Percentiles rank a stretch among this genome's conserved stretches.
Conservation (phyloP, 35 echinoderm and acorn worm species). For the Ophiothrix spiculata region DNA sequence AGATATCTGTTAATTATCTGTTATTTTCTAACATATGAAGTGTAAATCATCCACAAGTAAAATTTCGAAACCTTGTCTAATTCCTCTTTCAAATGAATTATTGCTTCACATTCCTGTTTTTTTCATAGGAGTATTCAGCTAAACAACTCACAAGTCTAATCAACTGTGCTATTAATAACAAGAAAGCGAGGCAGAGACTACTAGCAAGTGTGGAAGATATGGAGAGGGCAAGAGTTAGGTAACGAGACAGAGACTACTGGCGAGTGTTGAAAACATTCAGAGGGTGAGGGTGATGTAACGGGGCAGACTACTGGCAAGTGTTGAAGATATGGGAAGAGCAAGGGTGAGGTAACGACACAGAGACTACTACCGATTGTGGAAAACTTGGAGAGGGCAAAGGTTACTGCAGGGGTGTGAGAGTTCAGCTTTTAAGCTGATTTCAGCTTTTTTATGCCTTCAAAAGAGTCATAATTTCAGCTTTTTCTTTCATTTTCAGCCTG, state of each 20-base stretch:
- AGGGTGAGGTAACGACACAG: constrained; percentile 75
- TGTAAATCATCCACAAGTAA: too few species aligned
- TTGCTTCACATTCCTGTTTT: background rate
- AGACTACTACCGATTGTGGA: too few species aligned
- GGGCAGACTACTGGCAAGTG: constrained; percentile 48
- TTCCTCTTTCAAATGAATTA: background rate
- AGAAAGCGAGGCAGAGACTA: constrained; percentile 67
- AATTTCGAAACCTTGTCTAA: too few species aligned
- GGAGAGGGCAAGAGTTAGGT: constrained; percentile 73
- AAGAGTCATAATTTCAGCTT: too few species aligned
- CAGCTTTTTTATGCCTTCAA: too few species aligned
- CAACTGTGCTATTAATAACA: constrained; percentile 67
- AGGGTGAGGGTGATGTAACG: constrained; percentile 69
- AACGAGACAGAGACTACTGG: constrained; percentile 58
- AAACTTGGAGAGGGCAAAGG: too few species aligned
- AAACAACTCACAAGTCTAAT: constrained; percentile 81
- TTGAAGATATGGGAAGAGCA: constrained; percentile 87
- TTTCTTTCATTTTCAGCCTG: too few species aligned
- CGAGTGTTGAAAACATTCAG: constrained; percentile 85
- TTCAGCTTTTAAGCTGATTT: too few species aligned
- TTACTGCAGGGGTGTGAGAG: too few species aligned
- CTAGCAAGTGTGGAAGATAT: constrained; percentile 80
- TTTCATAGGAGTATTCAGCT: constrained; percentile 80
- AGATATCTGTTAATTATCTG: too few species aligned
- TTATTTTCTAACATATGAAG: too few species aligned